Evolutionary conservation across 2,888 invertebrate species (phyloP).

Genomic region (Actias luna): DNA sequence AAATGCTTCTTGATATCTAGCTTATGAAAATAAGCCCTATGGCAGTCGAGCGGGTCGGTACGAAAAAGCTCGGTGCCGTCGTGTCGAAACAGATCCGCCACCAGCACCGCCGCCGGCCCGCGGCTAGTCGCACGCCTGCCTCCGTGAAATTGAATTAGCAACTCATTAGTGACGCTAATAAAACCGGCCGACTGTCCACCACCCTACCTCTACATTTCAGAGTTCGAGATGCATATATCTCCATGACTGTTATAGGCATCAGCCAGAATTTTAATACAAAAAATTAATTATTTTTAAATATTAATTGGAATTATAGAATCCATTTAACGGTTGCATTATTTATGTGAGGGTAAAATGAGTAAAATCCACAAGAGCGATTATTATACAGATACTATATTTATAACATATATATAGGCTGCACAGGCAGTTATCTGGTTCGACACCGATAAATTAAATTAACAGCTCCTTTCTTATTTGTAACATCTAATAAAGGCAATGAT

Average conservation of each 20-base stretch:
- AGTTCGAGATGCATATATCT: background rate
- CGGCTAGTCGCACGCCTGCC: slow-evolving; percentile 51
- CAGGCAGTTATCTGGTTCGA: background rate
- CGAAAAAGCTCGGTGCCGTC: slow-evolving; percentile 16
- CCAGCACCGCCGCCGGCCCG: slow-evolving; percentile 36
- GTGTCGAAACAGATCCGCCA: slow-evolving; percentile 25
- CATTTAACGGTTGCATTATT: background rate
- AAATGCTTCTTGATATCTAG: slow-evolving; percentile 26
- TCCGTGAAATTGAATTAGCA: slow-evolving; percentile 81
- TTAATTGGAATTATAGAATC: background rate
- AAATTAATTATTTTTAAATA: too few relatives aligned
- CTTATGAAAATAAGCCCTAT: slow-evolving; percentile 17
- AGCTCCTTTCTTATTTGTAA: background rate
- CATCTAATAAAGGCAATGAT: background rate
- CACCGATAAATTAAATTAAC: background rate
- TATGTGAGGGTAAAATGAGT: background rate
- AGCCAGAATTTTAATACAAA: background rate
- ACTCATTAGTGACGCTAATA: slow-evolving; percentile 81
- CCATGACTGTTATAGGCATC: background rate
- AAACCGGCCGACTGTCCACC: slow-evolving; percentile 61
- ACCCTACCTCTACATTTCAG: slow-evolving; percentile 26
- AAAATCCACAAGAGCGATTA: background rate
- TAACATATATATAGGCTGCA: background rate
- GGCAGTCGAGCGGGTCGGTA: background rate
- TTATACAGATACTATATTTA: background rate